Evolutionary conservation across 2,888 invertebrate species (phyloP).

Genomic region (Volucella bombylans): DNA sequence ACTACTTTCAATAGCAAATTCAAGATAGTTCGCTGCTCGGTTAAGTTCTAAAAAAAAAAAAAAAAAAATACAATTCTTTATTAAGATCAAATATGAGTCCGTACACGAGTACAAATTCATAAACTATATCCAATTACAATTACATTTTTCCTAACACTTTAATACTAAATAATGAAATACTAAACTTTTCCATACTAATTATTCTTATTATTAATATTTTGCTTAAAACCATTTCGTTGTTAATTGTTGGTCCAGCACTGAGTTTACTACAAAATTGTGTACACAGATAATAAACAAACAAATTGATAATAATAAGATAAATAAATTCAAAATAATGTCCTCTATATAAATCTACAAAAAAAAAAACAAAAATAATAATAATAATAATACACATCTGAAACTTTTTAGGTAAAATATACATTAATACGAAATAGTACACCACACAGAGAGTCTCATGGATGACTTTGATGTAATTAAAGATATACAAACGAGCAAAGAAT

Average conservation of each 20-base stretch:
- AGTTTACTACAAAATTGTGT: conserved; percentile 10
- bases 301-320: background rate
- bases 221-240: background rate
- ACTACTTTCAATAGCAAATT: no score
- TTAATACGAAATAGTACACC: background rate
- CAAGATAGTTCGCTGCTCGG: no score
- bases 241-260: conserved; percentile 31
- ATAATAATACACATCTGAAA: conserved; percentile 6
- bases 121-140: conserved; percentile 10
- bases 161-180: conserved; percentile 19
- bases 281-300: background rate
- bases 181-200: background rate
- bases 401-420: conserved; percentile 8
- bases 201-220: background rate
- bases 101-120: background rate
- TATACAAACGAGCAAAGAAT: conserved; percentile 12
- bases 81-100: no score
- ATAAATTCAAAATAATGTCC: conserved; percentile 9
- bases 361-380: background rate
- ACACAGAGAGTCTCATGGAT: background rate
- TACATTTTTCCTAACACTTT: conserved; percentile 36
- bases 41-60: no score
- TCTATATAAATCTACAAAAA: conserved; percentile 33
- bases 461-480: conserved; percentile 18
- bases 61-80: no score